Conservation (phyloP, 2,888 invertebrate species). For the Pinctada fucata region DNA sequence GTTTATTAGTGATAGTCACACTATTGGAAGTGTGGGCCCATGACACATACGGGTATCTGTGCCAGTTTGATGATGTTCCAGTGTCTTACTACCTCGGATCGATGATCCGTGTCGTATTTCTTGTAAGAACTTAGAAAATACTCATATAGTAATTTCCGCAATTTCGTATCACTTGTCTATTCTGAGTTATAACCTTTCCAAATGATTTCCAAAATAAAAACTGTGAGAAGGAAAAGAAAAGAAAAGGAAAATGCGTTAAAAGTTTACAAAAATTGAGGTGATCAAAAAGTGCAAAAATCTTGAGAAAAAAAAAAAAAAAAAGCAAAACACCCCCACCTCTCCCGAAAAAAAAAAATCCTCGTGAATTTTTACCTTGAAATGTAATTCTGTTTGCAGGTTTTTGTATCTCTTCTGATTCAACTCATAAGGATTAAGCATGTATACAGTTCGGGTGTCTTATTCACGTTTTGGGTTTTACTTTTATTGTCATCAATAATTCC, state of each 20-base stretch:
- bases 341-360: too few relatives aligned
- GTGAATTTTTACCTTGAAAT: too few relatives aligned
- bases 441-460: constrained; percentile 68
- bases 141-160: too few relatives aligned
- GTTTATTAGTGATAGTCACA: neutral
- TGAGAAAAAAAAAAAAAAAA: too few relatives aligned
- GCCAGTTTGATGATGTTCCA: neutral
- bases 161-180: too few relatives aligned
- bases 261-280: too few relatives aligned
- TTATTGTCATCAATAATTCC: constrained; percentile 57
- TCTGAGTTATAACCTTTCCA: too few relatives aligned
- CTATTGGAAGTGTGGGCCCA: neutral
- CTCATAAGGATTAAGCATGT: constrained; percentile 60
- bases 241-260: too few relatives aligned
- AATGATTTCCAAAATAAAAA: too few relatives aligned
- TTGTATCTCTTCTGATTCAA: constrained; percentile 36
- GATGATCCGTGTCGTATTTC: neutral
- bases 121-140: neutral
- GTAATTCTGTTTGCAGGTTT: neutral
- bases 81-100: neutral
- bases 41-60: neutral
- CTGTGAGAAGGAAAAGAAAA: too few relatives aligned
- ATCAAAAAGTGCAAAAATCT: too few relatives aligned
- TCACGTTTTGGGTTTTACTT: constrained; percentile 68
- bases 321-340: too few relatives aligned